A percentile compares a stretch with the other conserved stretches of the same genome.
phyloP scores from a whole-genome alignment of 2,113 vertebrate genomes.

The Probosciger aterrimus region DNA sequence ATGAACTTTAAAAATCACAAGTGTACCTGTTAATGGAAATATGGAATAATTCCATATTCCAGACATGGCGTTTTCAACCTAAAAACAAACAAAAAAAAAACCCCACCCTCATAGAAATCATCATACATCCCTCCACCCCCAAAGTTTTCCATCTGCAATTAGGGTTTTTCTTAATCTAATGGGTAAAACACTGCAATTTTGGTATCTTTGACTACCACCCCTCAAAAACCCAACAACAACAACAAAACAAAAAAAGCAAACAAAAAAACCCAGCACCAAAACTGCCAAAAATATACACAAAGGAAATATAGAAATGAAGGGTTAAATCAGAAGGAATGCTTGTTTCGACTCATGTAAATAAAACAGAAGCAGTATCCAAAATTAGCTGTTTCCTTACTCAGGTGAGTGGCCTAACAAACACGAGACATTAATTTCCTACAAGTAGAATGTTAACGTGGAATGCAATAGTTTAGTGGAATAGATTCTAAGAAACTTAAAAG shows the following conservation, averaged over 20 bases:
- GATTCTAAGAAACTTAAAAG: not conserved
- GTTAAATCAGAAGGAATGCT: not conserved
- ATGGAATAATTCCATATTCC: not conserved
- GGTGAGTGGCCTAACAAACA: not conserved
- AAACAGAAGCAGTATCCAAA: not conserved
- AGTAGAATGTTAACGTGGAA: not conserved
- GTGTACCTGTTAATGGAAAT: not conserved
- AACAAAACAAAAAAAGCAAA: not conserved
- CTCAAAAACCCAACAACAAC: not conserved
- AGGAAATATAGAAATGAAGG: not conserved
- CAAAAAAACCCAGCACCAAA: not conserved
- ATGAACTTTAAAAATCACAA: not conserved
- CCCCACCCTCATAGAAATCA: not conserved
- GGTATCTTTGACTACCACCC: not conserved
- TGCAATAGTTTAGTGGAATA: not conserved
- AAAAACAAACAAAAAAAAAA: not conserved
- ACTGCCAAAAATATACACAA: not conserved
- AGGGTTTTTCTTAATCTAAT: not conserved
- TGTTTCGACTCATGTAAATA: not conserved
- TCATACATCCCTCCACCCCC: not conserved
- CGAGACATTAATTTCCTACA: not conserved
- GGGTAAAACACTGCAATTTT: not conserved
- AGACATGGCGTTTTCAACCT: not conserved
- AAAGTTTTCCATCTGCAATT: not conserved
- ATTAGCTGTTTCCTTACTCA: not conserved